Conservation (phyloP, 2,797 vertebrate species). For the Hemitrygon akajei region DNA sequence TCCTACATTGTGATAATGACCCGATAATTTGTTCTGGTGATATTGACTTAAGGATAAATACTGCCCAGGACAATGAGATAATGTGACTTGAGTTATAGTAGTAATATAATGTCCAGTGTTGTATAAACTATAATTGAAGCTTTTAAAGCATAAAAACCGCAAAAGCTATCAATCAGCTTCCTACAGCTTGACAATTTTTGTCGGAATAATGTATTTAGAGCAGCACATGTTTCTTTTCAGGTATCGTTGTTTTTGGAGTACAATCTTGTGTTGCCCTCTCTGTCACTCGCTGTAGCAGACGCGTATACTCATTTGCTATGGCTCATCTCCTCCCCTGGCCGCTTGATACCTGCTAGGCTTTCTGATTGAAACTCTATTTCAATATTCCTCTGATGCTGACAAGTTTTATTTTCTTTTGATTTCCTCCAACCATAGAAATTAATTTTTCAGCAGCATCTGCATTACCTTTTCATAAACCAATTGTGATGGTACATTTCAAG, state of each 20-base stretch:
- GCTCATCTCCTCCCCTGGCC: not conserved
- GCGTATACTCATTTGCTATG: not conserved
- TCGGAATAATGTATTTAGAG: not conserved
- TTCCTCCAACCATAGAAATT: not conserved
- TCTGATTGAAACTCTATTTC: not conserved
- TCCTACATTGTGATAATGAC: too few relatives aligned
- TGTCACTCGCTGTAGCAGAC: not conserved
- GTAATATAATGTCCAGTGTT: not conserved
- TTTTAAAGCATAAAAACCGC: not conserved
- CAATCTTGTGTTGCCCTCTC: not conserved
- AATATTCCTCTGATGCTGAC: not conserved
- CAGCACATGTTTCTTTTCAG: not conserved
- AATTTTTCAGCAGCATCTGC: not conserved
- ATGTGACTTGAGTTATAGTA: not conserved
- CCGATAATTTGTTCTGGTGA: too few relatives aligned
- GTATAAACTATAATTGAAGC: not conserved
- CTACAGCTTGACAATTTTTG: not conserved
- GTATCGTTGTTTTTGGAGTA: not conserved
- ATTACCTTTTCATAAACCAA: not conserved
- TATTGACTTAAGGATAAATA: too few relatives aligned
- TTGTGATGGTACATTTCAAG: not conserved
- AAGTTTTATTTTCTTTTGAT: not conserved
- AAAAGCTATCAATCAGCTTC: not conserved
- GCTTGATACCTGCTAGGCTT: not conserved
- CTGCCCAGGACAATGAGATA: too few relatives aligned